Percentiles rank a stretch among this genome's conserved stretches.
These are phyloP conservation scores for Phyllostomus discolor DNA, from an alignment of 2,113 vertebrate species.

Conservation along the genomic window DNA sequence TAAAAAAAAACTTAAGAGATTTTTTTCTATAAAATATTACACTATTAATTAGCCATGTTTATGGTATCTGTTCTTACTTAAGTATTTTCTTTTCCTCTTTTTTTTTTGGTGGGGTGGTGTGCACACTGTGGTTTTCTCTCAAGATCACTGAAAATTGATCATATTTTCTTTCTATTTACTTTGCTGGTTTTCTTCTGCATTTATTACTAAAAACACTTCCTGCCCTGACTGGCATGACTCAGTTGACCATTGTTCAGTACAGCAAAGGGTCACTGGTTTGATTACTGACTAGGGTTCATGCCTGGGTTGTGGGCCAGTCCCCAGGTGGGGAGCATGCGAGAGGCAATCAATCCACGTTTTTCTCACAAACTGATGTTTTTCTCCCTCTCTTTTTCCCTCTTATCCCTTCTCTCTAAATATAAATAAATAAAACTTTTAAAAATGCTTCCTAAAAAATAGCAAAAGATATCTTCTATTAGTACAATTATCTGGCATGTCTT, in stretches of 20 bases:
- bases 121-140: background rate
- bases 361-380: too few relatives aligned
- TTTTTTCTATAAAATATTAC: background rate
- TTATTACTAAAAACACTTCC: constrained; percentile 39
- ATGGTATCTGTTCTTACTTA: background rate
- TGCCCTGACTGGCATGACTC: background rate
- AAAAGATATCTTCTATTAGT: constrained; percentile 44
- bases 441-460: constrained; percentile 50
- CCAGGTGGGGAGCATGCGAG: too few relatives aligned
- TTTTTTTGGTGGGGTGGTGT: too few relatives aligned
- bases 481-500: constrained; percentile 56
- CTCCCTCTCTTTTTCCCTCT: too few relatives aligned
- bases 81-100: background rate
- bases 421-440: background rate
- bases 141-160: constrained; percentile 36
- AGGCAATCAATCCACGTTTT: too few relatives aligned
- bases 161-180: constrained; percentile 31
- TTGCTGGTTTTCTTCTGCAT: constrained; percentile 47
- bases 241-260: too few relatives aligned
- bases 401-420: too few relatives aligned
- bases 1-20: background rate
- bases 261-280: too few relatives aligned
- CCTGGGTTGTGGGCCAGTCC: too few relatives aligned
- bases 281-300: too few relatives aligned
- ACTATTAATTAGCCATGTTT: background rate